Evolutionary conservation across 2,113 vertebrate genomes (phyloP), one percentile per base, ranked within the genome.

Genomic region (Micromys minutus): DNA sequence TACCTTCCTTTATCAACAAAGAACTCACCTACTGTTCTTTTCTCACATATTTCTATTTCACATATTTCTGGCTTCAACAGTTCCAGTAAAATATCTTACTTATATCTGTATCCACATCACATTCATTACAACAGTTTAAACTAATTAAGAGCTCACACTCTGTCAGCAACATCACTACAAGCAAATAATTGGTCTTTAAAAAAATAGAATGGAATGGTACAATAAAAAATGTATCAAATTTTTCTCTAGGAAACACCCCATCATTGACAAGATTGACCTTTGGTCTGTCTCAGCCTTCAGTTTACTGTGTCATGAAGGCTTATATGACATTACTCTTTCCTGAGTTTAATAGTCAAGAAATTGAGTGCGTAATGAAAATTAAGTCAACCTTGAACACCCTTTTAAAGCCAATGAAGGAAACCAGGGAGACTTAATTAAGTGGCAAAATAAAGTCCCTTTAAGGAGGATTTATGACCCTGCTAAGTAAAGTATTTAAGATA

Each of bases 401-500:
- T 94, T 96, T 96, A 89, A 92, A 98, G 92, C 93, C 96, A 97
- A 95, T 98, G 97, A 98, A 91, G 97, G 97, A 98, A 98, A 97
- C 96, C 96, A 97, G 45, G 45, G 94, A 77, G 95, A 95, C 69
- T 97, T 98, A 98, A 98, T 98, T 98, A 98, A 98, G 97, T 71
- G 59, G 93, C 63, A 89, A 97, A 97, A 97, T 96, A 97, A 97
- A 92, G 87, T 94, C 85, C 55, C 59, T 91, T 96, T 93, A 95
- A 96, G 80, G 96, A 97, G 96, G 97, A 97, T 61, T 90, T 95
- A 98, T 97, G 97, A 94, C 97, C 75, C 96, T 98, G 97, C 98
- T 98, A 97, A 97, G 96, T 93, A 96, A 95, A 97, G 93, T 96
- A 98, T 98, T 99, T 98, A 98, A 98, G 98, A 98, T 99, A 99